Base-by-base conservation (phyloP, 2,797 vertebrate genomes). In the Chanos chanos region DNA sequence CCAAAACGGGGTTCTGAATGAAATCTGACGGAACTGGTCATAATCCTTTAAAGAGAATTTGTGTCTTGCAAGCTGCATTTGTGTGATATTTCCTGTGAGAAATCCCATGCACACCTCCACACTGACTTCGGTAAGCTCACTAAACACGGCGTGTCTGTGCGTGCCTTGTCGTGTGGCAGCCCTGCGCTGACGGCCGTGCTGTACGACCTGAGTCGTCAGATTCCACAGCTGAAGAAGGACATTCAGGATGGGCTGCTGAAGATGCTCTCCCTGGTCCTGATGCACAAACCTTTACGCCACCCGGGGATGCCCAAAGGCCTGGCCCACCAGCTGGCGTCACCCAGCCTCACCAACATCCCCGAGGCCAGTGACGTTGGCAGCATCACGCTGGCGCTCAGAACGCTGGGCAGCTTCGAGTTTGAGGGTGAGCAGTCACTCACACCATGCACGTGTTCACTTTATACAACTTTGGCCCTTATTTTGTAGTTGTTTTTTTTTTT, bases 251-350 rank as follows among this genome's bases (percentile, higher is more conserved):
- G 97, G 13, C 89, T 99, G 24, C 83, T 99, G 75, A 99, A 99
- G 84, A 99, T 99, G 97, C 90, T 99, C 0, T 99, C 97, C 1
- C 83, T 99, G 61, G 97, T 99, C 62, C 82, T 99, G 7, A 99
- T 99, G 97, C 96, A 99, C 86, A 96, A 96, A 61, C 97, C 97
- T 0, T 86, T 99, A 39, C 86, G 97, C 22, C 97, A 99, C 66
- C 96, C 97, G 0, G 97, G 97, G 76, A 99, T 99, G 96, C 97
- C 96, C 39, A 98, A 96, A 75, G 94, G 96, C 70, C 88, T 99
- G 65, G 93, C 95, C 18, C 92, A 97, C 63, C 96, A 99, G 81
- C 86, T 99, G 70, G 89, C 95, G 19, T 97, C 97, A 0, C 97
- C 96, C 2, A 96, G 94, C 77, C 96, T 98, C 77, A 95, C 94